These are phyloP conservation scores for Coregonus suidteri DNA, from an alignment of 2,797 vertebrate species.

Conservation along the genomic window DNA sequence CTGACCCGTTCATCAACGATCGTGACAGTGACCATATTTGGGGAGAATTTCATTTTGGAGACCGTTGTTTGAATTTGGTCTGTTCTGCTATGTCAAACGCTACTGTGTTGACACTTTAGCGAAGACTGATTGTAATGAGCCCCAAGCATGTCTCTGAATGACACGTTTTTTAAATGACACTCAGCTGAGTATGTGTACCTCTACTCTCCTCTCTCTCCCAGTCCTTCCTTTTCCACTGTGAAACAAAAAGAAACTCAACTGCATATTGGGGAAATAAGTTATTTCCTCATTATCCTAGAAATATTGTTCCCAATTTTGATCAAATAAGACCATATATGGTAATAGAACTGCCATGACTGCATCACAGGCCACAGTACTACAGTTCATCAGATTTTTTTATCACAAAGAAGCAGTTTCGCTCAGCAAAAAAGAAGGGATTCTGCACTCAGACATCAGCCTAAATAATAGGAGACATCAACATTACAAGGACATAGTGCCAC, in stretches of 20 bases:
- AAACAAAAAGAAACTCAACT: background rate
- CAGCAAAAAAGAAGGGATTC: background rate
- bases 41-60: background rate
- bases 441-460: too few relatives aligned
- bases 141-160: background rate
- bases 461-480: too few relatives aligned
- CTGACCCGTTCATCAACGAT: too few relatives aligned
- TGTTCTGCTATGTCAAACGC: background rate
- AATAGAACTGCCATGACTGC: background rate
- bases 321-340: background rate
- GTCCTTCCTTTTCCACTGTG: background rate
- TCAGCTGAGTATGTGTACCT: background rate
- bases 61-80: background rate
- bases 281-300: too few relatives aligned
- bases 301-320: background rate
- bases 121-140: background rate
- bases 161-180: background rate
- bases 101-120: too few relatives aligned
- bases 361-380: background rate
- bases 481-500: background rate
- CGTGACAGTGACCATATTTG: too few relatives aligned
- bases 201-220: background rate
- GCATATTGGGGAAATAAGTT: too few relatives aligned
- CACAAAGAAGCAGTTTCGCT: background rate
- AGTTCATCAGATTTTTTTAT: background rate